Evolutionary conservation across 2,888 invertebrate genomes (phyloP).

Genomic region (Himalopsyche japonica): DNA sequence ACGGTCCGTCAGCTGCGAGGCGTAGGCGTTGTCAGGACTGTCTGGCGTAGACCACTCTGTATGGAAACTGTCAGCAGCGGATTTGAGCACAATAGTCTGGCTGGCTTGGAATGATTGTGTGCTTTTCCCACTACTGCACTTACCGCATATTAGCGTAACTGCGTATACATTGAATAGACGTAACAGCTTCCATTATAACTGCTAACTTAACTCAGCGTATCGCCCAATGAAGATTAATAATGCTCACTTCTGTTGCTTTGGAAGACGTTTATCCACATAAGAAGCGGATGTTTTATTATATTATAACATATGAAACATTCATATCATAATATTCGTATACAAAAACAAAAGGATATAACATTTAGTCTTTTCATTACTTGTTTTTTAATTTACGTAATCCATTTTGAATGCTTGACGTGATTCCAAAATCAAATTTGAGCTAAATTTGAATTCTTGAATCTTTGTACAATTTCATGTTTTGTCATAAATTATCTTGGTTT

Average conservation of each 20-base stretch:
- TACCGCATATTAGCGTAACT: background rate
- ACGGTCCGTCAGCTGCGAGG: background rate
- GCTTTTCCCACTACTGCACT: background rate
- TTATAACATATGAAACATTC: no score
- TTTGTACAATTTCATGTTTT: no score
- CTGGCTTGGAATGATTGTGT: background rate
- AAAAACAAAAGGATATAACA: no score
- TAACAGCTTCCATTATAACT: background rate
- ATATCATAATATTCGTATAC: no score
- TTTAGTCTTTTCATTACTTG: no score
- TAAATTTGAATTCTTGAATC: no score
- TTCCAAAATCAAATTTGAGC: no score
- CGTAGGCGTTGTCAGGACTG: background rate
- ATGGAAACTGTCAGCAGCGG: background rate
- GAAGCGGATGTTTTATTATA: no score
- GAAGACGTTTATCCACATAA: no score
- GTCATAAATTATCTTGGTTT: no score
- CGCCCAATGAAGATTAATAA: background rate
- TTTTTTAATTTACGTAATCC: no score
- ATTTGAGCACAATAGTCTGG: background rate
- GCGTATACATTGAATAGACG: background rate
- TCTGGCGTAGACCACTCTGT: background rate
- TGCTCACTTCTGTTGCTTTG: background rate
- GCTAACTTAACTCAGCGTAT: background rate
- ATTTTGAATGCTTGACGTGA: no score